A percentile compares a stretch with the other conserved stretches of the same genome.
Conservation (phyloP, 2,113 vertebrate genomes). For the Rhinichthys klamathensis region DNA sequence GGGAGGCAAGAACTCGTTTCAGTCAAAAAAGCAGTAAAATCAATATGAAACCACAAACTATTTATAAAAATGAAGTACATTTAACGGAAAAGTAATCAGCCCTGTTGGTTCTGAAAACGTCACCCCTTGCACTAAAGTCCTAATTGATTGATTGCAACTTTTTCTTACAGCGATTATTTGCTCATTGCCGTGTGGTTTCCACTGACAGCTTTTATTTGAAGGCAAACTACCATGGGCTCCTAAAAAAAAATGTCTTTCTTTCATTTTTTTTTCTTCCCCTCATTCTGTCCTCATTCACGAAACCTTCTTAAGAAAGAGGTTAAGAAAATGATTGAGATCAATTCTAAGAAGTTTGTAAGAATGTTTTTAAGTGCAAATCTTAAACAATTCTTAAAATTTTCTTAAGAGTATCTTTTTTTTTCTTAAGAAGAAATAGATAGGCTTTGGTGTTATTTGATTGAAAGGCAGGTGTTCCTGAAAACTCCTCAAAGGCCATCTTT, state of each 20-base stretch:
- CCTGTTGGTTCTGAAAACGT: not conserved
- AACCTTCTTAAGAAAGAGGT: too few species aligned
- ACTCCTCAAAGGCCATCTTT: too few species aligned
- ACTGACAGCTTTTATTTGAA: constrained; percentile 28
- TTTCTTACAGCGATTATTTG: constrained; percentile 27
- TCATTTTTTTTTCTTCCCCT: not conserved
- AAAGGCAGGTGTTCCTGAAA: too few species aligned
- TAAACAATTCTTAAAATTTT: too few species aligned
- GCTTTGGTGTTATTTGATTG: too few species aligned
- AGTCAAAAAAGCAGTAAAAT: constrained; percentile 29
- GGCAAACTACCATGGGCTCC: constrained; percentile 5
- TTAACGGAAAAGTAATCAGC: constrained; percentile 15
- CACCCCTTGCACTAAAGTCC: constrained; percentile 6
- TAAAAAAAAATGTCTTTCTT: not conserved
- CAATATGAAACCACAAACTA: constrained; percentile 24
- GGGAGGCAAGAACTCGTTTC: constrained; percentile 31
- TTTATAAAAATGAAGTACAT: constrained; percentile 8
- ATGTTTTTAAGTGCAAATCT: too few species aligned
- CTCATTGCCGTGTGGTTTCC: constrained; percentile 30
- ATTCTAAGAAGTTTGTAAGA: too few species aligned
- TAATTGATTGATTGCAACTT: constrained; percentile 30
- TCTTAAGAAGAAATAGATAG: too few species aligned
- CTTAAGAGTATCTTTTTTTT: too few species aligned
- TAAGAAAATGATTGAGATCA: too few species aligned
- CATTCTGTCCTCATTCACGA: not conserved